Conservation (phyloP, 1,140 invertebrate species). For the Camponotus vicinus region DNA sequence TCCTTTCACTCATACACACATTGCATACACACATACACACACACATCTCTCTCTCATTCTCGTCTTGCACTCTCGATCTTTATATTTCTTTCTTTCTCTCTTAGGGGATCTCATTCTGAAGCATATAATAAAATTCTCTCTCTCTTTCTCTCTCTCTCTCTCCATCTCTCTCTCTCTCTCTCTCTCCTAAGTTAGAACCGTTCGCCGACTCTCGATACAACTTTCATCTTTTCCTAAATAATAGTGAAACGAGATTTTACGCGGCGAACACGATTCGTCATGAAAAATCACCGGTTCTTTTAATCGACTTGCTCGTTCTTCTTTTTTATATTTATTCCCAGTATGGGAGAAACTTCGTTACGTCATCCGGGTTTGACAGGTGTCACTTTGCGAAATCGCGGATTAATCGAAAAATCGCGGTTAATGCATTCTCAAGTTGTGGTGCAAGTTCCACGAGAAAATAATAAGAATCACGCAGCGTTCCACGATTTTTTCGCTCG, state of each 20-base stretch:
- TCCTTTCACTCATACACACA: not conserved
- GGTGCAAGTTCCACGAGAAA: not conserved
- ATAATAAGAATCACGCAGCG: not conserved
- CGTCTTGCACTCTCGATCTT: not conserved
- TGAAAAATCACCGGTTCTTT: conserved; percentile 39
- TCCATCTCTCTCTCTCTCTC: conserved; percentile 24
- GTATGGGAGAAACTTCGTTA: conserved; percentile 16
- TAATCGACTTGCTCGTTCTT: conserved; percentile 11
- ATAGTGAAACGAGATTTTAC: conserved; percentile 34
- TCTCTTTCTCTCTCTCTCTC: not conserved
- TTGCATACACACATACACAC: not conserved
- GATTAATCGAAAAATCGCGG: conserved; percentile 39
- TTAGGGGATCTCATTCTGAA: conserved; percentile 48
- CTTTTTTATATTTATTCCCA: conserved; percentile 28
- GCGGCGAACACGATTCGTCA: conserved; percentile 8
- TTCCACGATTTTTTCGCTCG: not conserved
- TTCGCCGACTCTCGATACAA: conserved; percentile 36
- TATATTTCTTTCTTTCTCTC: conserved; percentile 27
- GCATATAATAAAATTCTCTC: conserved; percentile 47
- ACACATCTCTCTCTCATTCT: not conserved
- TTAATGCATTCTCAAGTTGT: conserved; percentile 20
- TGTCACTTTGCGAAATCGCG: conserved; percentile 9
- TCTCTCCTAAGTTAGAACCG: conserved; percentile 34
- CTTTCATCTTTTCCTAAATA: conserved; percentile 36
- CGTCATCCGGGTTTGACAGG: not conserved